These are phyloP conservation scores for Echinops telfairi DNA, from an alignment of 2,113 vertebrate species.

Conservation along the genomic window DNA sequence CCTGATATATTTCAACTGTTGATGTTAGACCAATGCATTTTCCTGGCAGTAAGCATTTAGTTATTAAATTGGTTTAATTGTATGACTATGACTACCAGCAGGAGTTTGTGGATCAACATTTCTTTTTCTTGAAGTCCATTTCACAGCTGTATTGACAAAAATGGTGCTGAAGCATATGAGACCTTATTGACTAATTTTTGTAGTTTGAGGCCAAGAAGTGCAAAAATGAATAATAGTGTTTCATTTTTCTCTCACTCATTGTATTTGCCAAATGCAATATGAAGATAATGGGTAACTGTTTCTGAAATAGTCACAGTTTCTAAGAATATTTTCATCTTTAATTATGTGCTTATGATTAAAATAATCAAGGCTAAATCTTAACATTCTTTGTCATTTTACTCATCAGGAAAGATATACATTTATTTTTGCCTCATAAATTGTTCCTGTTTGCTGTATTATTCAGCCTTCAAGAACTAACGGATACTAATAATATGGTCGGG, in stretches of 20 bases:
- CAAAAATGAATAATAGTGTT: slow-evolving; percentile 6
- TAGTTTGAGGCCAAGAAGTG: slow-evolving; percentile 11
- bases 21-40: not conserved
- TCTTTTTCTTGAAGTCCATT: slow-evolving; percentile 37
- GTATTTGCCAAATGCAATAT: slow-evolving; percentile 57
- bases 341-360: slow-evolving; percentile 25
- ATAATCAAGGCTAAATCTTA: not conserved
- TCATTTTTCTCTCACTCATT: slow-evolving; percentile 48
- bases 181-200: slow-evolving; percentile 33
- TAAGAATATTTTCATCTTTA: slow-evolving; percentile 48
- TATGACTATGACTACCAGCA: not conserved
- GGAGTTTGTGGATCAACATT: slow-evolving; percentile 41
- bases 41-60: not conserved
- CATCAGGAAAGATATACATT: not conserved
- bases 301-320: slow-evolving; percentile 34
- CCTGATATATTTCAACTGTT: not conserved
- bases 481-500: not conserved
- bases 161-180: not conserved
- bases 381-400: slow-evolving; percentile 6
- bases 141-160: slow-evolving; percentile 17
- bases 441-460: slow-evolving; percentile 33
- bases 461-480: not conserved
- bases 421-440: not conserved
- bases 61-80: not conserved
- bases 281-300: slow-evolving; percentile 37